phyloP scores from a whole-genome alignment of 2,113 vertebrate species.

The Carassius auratus region DNA sequence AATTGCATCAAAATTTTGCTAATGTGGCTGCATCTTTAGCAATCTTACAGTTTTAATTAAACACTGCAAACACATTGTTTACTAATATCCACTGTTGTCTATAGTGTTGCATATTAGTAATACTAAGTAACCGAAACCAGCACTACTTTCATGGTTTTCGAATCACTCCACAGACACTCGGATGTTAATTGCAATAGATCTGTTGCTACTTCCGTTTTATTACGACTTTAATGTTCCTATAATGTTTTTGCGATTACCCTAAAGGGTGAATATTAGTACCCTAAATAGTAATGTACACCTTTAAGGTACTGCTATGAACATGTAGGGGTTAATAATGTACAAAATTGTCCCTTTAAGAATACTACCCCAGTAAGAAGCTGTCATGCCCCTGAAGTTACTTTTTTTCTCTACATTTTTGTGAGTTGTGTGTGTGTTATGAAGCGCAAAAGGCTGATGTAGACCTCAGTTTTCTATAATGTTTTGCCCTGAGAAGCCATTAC shows the following conservation, averaged over 20 bases:
- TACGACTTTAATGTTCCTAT: background rate
- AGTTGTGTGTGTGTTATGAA: background rate
- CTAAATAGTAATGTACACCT: background rate
- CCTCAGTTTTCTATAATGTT: constrained; percentile 4
- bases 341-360: background rate
- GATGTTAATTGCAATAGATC: background rate
- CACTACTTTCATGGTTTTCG: no score
- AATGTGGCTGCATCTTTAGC: background rate
- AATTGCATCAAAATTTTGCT: background rate
- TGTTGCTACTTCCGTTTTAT: background rate
- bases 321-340: background rate
- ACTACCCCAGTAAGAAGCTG: background rate
- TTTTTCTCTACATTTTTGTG: background rate
- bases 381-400: background rate
- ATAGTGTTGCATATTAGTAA: background rate
- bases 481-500: constrained; percentile 38
- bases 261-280: background rate
- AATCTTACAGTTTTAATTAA: background rate
- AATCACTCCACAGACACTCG: background rate
- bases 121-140: background rate
- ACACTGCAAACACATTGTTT: background rate
- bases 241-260: background rate
- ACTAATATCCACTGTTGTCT: background rate
- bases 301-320: background rate
- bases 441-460: background rate